Evolutionary conservation across 2,888 invertebrate genomes (phyloP), one percentile per base, ranked within the genome.

Genomic region (Ecdyonurus torrentis): DNA sequence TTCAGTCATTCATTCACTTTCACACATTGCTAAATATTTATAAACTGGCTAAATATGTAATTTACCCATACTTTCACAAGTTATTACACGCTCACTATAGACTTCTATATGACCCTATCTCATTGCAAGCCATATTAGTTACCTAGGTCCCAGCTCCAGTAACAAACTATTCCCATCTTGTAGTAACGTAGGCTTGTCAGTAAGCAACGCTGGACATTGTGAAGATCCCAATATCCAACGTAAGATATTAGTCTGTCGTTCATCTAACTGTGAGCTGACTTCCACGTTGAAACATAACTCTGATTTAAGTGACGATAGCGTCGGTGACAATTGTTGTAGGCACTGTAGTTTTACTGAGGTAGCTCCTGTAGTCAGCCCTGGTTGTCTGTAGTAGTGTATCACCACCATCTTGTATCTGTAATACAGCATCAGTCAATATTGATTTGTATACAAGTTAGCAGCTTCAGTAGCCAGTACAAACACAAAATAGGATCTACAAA

Each of bases 121-220:
- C 1, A 23, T 7, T n/a, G 10, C 7, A 55, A 64, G 55, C 18
- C 25, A 20, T 59, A 24, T 23, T 20, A 64, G 66, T 68, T 77
- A 87, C 88, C 88, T 85, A 50, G 95, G 95, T 24, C 95, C 95
- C 72, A 93, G 89, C 81, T 95, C 95, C 69, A 95, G 81, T 3
- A 92, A 67, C 15, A 79, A 66, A 25, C 76, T 74, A 63, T 75
- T 74, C 52, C 72, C 70, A 58, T 72, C 70, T 25, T 75, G 70
- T 66, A 74, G 70, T 61, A 83, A 79, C 18, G 75, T 71, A 50
- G 82, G 79, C 66, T 77, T 74, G 69, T 78, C 77, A 60, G 76
- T 78, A 59, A 90, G 73, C 24, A 79, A 79, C 61, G 81, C 74
- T 0, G 81, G 80, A 65, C 83, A 76, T 59, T 89, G 82, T 0